Percentiles rank a stretch among this genome's conserved stretches.
Conservation (phyloP, 1,140 invertebrate species). For the Pomacea maculata region DNA sequence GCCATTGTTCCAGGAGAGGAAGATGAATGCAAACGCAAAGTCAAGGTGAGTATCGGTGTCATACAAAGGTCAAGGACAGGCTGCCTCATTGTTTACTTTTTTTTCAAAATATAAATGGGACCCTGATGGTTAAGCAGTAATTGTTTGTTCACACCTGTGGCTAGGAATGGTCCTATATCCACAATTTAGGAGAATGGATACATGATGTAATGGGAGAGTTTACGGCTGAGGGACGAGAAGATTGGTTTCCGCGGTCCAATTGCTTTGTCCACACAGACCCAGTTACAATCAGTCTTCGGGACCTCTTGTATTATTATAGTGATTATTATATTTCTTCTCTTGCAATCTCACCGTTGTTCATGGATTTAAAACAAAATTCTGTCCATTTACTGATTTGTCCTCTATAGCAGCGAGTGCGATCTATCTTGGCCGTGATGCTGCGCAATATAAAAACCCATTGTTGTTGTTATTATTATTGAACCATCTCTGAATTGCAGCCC, state of each 20-base stretch:
- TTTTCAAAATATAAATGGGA: not conserved
- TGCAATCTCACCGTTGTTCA: too few species aligned
- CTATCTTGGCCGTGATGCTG: too few species aligned
- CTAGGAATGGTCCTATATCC: not conserved
- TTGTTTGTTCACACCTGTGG: not conserved
- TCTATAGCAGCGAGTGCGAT: too few species aligned
- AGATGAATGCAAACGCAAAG: conserved; percentile 66
- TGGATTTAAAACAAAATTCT: too few species aligned
- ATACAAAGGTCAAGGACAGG: not conserved
- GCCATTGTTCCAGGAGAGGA: conserved; percentile 88
- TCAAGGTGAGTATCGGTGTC: conserved; percentile 36
- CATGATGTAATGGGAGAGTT: not conserved
- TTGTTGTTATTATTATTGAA: too few species aligned
- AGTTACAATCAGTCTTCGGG: not conserved
- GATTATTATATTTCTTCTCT: too few species aligned
- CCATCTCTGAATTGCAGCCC: too few species aligned
- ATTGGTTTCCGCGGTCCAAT: not conserved
- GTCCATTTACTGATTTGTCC: too few species aligned
- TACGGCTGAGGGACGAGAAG: not conserved
- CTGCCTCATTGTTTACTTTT: not conserved
- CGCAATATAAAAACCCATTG: too few species aligned
- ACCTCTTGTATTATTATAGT: too few species aligned
- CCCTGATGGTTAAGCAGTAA: too few species aligned
- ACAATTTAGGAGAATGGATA: too few species aligned
- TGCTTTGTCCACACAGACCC: not conserved